Evolutionary conservation across 2,888 invertebrate genomes (phyloP).

Genomic region (Boloria euphrosyne): DNA sequence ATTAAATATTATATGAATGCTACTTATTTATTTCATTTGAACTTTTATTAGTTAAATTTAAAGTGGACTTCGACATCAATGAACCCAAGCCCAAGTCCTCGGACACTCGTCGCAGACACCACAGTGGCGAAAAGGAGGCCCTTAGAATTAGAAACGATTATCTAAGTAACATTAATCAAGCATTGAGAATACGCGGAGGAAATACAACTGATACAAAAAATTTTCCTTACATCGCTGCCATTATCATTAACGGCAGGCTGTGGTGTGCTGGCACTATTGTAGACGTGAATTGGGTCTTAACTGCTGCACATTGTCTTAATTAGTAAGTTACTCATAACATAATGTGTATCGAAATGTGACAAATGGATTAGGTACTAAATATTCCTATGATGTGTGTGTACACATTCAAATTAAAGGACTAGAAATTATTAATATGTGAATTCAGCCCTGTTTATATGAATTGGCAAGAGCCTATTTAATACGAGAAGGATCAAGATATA

Average conservation of each 20-base stretch:
- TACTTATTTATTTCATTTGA: neutral
- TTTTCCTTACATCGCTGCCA: conserved; percentile 71
- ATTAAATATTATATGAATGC: neutral
- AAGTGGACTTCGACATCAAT: conserved; percentile 41
- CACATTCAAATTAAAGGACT: too few species aligned
- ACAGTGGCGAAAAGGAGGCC: conserved; percentile 33
- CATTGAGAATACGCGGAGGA: conserved; percentile 55
- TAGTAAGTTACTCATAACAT: conserved; percentile 64
- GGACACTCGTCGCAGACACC: conserved; percentile 43
- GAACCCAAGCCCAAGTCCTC: conserved; percentile 19
- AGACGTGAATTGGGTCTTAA: conserved; percentile 71
- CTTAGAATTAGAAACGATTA: conserved; percentile 54
- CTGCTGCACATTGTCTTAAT: conserved; percentile 74
- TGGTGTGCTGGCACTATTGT: conserved; percentile 76
- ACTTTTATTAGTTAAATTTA: conserved; percentile 47
- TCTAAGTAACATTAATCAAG: conserved; percentile 38
- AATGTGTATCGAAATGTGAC: neutral
- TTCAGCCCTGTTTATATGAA: too few species aligned
- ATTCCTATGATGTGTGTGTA: too few species aligned
- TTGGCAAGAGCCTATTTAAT: too few species aligned
- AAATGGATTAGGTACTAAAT: too few species aligned
- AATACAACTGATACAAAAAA: conserved; percentile 61
- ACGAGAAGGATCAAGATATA: too few species aligned
- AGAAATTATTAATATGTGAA: too few species aligned
- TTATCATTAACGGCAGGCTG: conserved; percentile 68